These are phyloP conservation scores for Diabrotica balteata DNA, from an alignment of 2,888 invertebrate species.

Conservation along the genomic window DNA sequence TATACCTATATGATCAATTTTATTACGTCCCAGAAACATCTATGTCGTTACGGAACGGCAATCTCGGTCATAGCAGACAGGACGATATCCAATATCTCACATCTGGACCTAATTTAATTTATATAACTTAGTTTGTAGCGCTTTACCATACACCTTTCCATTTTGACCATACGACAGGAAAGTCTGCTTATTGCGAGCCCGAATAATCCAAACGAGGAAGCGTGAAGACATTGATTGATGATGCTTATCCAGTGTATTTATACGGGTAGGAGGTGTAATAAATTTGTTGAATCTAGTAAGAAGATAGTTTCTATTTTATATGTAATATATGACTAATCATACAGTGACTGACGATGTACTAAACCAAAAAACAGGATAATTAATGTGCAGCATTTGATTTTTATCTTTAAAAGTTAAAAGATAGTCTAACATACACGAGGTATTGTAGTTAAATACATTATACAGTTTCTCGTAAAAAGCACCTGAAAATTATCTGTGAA, in stretches of 20 bases:
- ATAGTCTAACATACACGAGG: too few relatives aligned
- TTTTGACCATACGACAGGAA: slow-evolving; percentile 21
- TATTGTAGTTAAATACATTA: too few relatives aligned
- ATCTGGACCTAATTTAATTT: slow-evolving; percentile 23
- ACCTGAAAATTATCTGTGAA: too few relatives aligned
- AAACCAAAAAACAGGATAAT: too few relatives aligned
- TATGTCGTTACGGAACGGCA: slow-evolving; percentile 1
- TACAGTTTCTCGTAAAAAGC: too few relatives aligned
- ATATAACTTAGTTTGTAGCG: slow-evolving; percentile 25
- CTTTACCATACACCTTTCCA: slow-evolving; percentile 9
- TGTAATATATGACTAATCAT: slow-evolving; percentile 13
- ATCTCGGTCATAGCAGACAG: slow-evolving; percentile 13
- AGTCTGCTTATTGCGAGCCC: slow-evolving; percentile 25
- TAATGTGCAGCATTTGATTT: too few relatives aligned
- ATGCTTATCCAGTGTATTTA: slow-evolving; percentile 11
- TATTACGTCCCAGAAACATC: slow-evolving; percentile 4
- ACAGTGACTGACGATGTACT: too few relatives aligned
- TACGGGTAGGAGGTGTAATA: slow-evolving; percentile 14
- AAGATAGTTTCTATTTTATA: slow-evolving; percentile 15
- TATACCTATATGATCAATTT: slow-evolving; percentile 9
- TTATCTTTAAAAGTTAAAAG: too few relatives aligned
- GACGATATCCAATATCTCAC: slow-evolving; percentile 20
- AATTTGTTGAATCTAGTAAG: slow-evolving; percentile 13
- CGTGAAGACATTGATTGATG: slow-evolving; percentile 25
- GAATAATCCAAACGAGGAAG: slow-evolving; percentile 20